Conservation (phyloP, 2,113 vertebrate species). For the Pterocles burchelli region DNA sequence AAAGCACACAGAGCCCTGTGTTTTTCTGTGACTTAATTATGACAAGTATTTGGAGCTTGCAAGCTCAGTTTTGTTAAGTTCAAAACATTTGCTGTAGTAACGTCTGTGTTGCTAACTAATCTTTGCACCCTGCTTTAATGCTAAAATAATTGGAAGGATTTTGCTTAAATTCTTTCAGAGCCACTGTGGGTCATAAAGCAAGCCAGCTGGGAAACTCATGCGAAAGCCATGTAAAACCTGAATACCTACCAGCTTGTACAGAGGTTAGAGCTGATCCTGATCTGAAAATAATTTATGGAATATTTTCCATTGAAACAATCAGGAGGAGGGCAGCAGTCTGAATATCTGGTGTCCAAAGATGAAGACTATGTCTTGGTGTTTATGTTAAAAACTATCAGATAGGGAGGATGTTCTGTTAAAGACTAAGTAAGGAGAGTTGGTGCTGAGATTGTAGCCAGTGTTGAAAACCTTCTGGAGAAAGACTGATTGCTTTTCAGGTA, state of each 20-base stretch:
- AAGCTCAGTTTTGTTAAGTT: background rate
- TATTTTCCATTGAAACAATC: background rate
- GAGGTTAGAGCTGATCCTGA: background rate
- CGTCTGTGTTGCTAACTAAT: background rate
- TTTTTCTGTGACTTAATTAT: background rate
- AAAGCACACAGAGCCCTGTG: background rate
- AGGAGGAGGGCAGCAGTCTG: background rate
- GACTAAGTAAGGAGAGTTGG: background rate
- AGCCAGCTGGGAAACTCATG: background rate
- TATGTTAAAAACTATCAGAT: background rate
- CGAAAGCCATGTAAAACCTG: background rate
- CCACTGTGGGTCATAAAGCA: background rate
- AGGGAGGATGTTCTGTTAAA: background rate
- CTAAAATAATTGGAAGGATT: conserved; percentile 43
- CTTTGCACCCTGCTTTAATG: background rate
- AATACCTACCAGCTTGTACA: background rate
- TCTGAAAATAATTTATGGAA: background rate
- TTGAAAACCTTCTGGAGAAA: background rate
- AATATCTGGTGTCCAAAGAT: background rate
- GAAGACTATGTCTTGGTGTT: background rate
- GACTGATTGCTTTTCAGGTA: background rate
- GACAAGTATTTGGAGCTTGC: background rate
- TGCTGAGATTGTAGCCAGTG: background rate
- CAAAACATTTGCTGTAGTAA: background rate
- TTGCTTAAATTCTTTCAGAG: conserved; percentile 3